Evolutionary conservation across 2,797 vertebrate species (phyloP).

Genomic region (Limnodromus scolopaceus): DNA sequence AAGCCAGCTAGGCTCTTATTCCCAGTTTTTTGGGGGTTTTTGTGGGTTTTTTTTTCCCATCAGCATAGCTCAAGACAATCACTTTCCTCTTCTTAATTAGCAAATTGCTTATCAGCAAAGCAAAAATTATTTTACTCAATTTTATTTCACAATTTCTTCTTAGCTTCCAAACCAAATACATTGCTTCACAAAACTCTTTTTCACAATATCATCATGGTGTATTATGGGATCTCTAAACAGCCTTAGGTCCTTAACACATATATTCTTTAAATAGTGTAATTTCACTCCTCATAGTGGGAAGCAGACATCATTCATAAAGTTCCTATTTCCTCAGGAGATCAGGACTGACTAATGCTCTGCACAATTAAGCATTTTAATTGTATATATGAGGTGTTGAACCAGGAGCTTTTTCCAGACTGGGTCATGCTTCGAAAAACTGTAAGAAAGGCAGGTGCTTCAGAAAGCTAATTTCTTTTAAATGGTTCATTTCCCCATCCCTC

Average conservation of each 20-base stretch:
- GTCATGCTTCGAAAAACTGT: neutral
- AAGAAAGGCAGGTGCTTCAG: neutral
- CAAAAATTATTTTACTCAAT: neutral
- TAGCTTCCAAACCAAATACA: neutral
- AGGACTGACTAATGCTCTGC: neutral
- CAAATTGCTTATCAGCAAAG: neutral
- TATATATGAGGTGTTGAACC: neutral
- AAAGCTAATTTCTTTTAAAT: neutral
- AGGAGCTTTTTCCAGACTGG: neutral
- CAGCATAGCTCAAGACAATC: neutral
- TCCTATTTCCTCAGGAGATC: slow-evolving; percentile 12
- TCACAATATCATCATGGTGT: neutral
- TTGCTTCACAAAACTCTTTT: neutral
- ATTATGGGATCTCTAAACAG: neutral
- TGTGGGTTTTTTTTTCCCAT: neutral
- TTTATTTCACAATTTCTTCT: slow-evolving; percentile 6
- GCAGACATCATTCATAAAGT: slow-evolving; percentile 43
- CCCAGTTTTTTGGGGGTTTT: too few relatives aligned
- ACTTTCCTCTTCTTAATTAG: neutral
- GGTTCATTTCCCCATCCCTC: neutral
- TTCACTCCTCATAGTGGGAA: slow-evolving; percentile 17
- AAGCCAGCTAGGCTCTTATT: neutral
- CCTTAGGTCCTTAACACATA: neutral
- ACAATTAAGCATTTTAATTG: slow-evolving; percentile 39
- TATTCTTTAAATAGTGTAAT: slow-evolving; percentile 13